Conservation (phyloP, 2,797 vertebrate genomes). For the Holocentrus rufus region DNA sequence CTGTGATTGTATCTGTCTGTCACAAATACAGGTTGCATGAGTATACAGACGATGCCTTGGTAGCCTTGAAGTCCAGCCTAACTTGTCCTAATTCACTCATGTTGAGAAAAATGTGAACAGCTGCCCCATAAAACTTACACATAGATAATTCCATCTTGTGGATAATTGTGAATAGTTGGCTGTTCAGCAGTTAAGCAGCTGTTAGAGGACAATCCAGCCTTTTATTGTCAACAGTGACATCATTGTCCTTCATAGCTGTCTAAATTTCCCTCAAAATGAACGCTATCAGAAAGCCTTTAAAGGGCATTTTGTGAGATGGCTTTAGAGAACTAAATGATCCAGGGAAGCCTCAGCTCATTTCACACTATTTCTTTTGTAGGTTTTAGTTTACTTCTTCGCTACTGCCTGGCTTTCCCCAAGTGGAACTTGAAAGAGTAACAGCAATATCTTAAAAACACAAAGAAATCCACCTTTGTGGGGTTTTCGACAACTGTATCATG, state of each 20-base stretch:
- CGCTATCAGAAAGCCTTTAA: not conserved
- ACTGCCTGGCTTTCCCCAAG: too few relatives aligned
- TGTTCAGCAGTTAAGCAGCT: constrained; percentile 38
- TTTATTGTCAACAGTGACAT: constrained; percentile 24
- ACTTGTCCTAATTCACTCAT: too few relatives aligned
- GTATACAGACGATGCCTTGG: too few relatives aligned
- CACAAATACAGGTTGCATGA: too few relatives aligned
- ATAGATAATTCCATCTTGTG: too few relatives aligned
- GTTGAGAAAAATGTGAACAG: too few relatives aligned
- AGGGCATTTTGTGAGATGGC: not conserved
- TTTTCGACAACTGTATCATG: constrained; percentile 11
- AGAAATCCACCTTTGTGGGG: constrained; percentile 7
- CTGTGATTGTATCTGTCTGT: too few relatives aligned
- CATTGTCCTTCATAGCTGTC: not conserved
- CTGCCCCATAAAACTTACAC: too few relatives aligned
- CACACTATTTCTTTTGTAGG: not conserved
- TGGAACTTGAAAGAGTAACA: too few relatives aligned
- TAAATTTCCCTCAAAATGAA: constrained; percentile 2
- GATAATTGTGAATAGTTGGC: too few relatives aligned
- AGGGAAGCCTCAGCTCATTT: not conserved
- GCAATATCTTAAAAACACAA: not conserved
- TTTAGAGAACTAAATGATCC: not conserved
- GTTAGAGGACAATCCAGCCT: constrained; percentile 10
- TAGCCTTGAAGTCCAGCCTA: too few relatives aligned
- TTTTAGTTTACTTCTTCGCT: not conserved